A percentile compares a stretch with the other conserved stretches of the same genome.
Conservation (phyloP, 2,888 invertebrate genomes). For the Ectropis crepuscularia region DNA sequence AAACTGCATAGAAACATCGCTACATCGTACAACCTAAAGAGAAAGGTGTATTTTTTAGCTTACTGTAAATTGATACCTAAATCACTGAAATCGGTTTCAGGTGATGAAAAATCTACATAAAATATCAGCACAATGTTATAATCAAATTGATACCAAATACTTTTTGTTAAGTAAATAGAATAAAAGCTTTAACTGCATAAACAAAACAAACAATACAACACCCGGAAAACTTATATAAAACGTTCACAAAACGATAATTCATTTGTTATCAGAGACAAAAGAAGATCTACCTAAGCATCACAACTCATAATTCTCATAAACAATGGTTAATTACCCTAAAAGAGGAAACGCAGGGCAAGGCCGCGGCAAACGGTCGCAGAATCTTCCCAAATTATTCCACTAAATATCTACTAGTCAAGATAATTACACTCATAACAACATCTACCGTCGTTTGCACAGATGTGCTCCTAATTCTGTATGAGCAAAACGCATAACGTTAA, state of each 20-base stretch:
- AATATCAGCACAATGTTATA: too few species aligned
- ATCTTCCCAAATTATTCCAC: constrained; percentile 32
- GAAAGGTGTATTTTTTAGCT: too few species aligned
- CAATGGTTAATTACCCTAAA: constrained; percentile 47
- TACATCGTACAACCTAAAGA: too few species aligned
- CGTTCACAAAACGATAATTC: background rate
- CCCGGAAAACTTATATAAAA: background rate
- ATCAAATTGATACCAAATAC: too few species aligned
- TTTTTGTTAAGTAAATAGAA: too few species aligned
- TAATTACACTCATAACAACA: constrained; percentile 40
- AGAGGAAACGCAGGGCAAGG: constrained; percentile 53
- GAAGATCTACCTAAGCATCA: constrained; percentile 34
- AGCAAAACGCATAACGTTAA: too few species aligned
- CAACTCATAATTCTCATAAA: constrained; percentile 34
- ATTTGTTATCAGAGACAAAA: constrained; percentile 19
- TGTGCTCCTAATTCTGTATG: constrained; percentile 12
- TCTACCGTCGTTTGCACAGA: constrained; percentile 37
- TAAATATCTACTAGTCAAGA: constrained; percentile 34
- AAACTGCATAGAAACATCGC: too few species aligned
- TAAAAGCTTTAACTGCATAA: too few species aligned
- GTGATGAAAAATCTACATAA: too few species aligned
- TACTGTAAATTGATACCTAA: too few species aligned
- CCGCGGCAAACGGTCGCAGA: constrained; percentile 43
- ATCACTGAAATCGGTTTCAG: too few species aligned
- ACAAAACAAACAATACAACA: too few species aligned